Evolutionary conservation across 2,797 vertebrate species (phyloP), one percentile per base, ranked within the genome.

Genomic region (Florisuga fusca): DNA sequence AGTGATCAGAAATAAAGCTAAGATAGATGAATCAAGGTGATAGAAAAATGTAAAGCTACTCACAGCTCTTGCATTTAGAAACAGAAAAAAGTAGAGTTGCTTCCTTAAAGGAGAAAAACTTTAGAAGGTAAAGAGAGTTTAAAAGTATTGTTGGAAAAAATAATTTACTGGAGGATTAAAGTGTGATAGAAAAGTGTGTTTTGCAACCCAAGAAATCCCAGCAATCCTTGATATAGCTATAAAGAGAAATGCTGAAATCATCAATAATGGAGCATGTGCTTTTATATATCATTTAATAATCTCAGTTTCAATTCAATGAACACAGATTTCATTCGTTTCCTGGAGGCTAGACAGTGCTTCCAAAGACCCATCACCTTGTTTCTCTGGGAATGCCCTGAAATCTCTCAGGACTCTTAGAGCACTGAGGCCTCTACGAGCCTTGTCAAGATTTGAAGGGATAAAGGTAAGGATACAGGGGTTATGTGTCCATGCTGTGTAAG

Each of bases 391-490:
- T 25, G 57, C 97, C 89, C 95, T 98, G 97, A 98, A 98, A 89
- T 98, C 98, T 83, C 98, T 99, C 87, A 98, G 99, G 97, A 99
- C 98, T 1, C 93, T 99, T 6, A 97, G 98, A 93, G 99, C 99
- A 0, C 79, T 99, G 66, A 98, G 99, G 75, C 99, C 99, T 41
- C 98, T 99, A 46, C 98, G 99, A 77, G 98, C 99, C 7, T 97
- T 98, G 88, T 98, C 99, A 92, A 98, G 98, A 96, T 99, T 99
- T 96, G 98, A 99, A 97, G 99, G 99, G 92, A 99, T 99, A 97
- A 99, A 98, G 99, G 99, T 99, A 98, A 98, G 97, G 34, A 21
- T 41, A 4, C 1, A 12, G 26, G 6, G 10, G 12, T 3, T 17
- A 4, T 11, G 26, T 25, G 21, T 36, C 19, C 29, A 1, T 84